Evolutionary conservation across 1,140 invertebrate genomes (phyloP), one percentile per base, ranked within the genome.

Genomic region (Oryzaephilus surinamensis): DNA sequence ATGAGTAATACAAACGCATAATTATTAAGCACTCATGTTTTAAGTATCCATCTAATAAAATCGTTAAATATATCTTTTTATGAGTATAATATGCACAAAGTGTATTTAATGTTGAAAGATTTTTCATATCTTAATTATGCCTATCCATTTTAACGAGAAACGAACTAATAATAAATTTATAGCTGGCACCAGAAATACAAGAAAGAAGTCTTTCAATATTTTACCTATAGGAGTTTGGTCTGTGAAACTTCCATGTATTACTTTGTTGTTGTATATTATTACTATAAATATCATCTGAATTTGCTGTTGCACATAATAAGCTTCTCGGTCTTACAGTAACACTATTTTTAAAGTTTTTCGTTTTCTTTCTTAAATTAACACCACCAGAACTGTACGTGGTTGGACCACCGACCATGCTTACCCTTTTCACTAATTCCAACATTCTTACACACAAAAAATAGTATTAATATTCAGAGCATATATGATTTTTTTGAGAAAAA

Each of bases 221-320:
- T 46, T 53, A 53, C 51, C 51, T 53, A 26, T 43, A 30, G n/a
- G 51, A 53, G 24, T 51, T 54, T 7, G 51, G 51, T 29, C 43
- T 45, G 33, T 51, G 51, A 40, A 54, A 54, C 32, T 54, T 54
- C 51, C 51, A 54, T 14, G 51, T 54, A 35, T 48, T 43, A 41
- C 51, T 54, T 16, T 48, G 51, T 28, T 50, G 46, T 32, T 54
- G 51, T 19, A 44, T 38, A 8, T 43, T 45, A 4, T 4, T 6
- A 20, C 37, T 42, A 38, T 54, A 46, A 19, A 45, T 45, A 30
- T 54, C 51, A 10, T 54, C 51, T 2, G 46, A 43, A 38, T 46
- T 48, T 28, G 34, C 38, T 6, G 31, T 21, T 18, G 38, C 41
- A 35, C 51, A 54, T 38, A 54, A 43, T 32, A 54, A 45, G 51